A percentile compares a stretch with the other conserved stretches of the same genome.
These are phyloP conservation scores for Streblospio benedicti DNA, from an alignment of 1,140 invertebrate genomes.

Conservation along the genomic window DNA sequence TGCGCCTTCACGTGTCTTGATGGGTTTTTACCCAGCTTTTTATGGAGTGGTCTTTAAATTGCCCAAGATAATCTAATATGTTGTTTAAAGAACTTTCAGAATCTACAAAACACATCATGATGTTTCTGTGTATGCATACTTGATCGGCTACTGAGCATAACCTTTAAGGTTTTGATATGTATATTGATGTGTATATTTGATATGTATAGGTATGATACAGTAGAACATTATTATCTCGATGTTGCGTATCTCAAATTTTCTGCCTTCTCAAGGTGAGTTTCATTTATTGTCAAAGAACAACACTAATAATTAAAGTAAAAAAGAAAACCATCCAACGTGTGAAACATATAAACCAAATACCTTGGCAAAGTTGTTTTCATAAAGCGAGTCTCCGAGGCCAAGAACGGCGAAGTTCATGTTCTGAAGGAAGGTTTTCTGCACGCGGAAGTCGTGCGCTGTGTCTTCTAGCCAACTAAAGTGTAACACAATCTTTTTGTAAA, in stretches of 20 bases:
- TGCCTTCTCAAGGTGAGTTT: background rate
- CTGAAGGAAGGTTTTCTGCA: constrained; percentile 49
- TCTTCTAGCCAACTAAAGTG: constrained; percentile 54
- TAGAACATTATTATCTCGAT: background rate
- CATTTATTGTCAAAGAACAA: background rate
- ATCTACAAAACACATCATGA: too few species aligned
- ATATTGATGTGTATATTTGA: too few species aligned
- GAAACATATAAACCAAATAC: constrained; percentile 33
- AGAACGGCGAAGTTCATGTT: constrained; percentile 52
- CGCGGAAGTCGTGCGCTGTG: constrained; percentile 52
- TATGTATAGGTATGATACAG: too few species aligned
- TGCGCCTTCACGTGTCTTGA: too few species aligned
- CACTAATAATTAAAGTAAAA: background rate
- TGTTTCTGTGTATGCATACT: too few species aligned
- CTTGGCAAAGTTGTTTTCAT: constrained; percentile 51
- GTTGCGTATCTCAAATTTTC: background rate
- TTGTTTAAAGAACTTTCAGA: too few species aligned
- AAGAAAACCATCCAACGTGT: background rate
- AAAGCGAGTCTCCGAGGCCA: constrained; percentile 55
- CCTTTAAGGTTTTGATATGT: too few species aligned
- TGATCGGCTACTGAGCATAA: too few species aligned
- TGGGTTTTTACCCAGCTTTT: too few species aligned
- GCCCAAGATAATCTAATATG: too few species aligned
- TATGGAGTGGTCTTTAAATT: too few species aligned
- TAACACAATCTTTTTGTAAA: too few species aligned